Conservation (phyloP, 2,797 vertebrate species). For the Lithobates pipiens region DNA sequence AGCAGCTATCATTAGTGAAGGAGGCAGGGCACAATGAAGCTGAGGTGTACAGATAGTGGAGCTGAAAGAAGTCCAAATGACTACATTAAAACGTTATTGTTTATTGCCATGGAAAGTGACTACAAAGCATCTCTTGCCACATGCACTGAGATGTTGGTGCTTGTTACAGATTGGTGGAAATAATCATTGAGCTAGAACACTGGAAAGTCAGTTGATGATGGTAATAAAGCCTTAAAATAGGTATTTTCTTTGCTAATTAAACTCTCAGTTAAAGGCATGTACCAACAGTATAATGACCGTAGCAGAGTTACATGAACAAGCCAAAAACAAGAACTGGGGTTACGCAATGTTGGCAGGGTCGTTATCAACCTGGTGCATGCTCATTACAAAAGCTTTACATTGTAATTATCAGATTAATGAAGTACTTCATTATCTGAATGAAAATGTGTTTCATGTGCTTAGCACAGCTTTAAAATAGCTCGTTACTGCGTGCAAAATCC, state of each 20-base stretch:
- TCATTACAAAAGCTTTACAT: slow-evolving; percentile 51
- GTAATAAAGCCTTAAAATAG: slow-evolving; percentile 42
- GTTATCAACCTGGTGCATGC: slow-evolving; percentile 51
- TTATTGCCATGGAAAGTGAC: slow-evolving; percentile 40
- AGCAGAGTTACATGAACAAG: slow-evolving; percentile 39
- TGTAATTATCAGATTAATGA: slow-evolving; percentile 60
- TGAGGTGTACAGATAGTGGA: slow-evolving; percentile 6
- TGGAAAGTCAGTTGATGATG: slow-evolving; percentile 45
- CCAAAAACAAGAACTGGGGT: slow-evolving; percentile 46
- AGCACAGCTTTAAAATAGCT: slow-evolving; percentile 39
- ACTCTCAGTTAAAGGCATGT: slow-evolving; percentile 44
- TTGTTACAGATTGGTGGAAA: slow-evolving; percentile 21
- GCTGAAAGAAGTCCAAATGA: slow-evolving; percentile 40
- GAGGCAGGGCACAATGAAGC: slow-evolving; percentile 10
- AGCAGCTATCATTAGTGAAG: slow-evolving; percentile 28
- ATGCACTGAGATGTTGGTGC: slow-evolving; percentile 1
- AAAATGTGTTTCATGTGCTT: slow-evolving; percentile 24
- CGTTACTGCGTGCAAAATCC: slow-evolving; percentile 15
- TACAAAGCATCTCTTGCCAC: slow-evolving; percentile 27
- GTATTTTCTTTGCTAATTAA: slow-evolving; percentile 57
- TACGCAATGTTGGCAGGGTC: slow-evolving; percentile 29
- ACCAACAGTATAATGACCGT: slow-evolving; percentile 46
- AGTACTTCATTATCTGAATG: slow-evolving; percentile 39
- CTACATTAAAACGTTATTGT: slow-evolving; percentile 34
- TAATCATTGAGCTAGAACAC: slow-evolving; percentile 38